These are phyloP conservation scores for Xiphophorus birchmanni DNA, from an alignment of 2,797 vertebrate species.

Conservation along the genomic window DNA sequence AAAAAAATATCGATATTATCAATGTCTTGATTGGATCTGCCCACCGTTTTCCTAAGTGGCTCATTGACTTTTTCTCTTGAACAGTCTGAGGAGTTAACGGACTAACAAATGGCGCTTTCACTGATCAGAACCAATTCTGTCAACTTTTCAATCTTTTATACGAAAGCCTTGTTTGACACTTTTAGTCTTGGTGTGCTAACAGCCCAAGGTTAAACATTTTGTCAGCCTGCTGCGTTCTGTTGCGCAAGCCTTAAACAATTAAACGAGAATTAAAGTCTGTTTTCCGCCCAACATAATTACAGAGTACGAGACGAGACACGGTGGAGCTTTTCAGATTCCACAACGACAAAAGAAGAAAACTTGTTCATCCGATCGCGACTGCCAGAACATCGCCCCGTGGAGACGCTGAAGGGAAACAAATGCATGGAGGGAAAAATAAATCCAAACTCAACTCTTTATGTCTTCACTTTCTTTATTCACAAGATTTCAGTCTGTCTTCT, in stretches of 20 bases:
- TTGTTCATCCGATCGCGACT: conserved; percentile 77
- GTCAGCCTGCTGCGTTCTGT: conserved; percentile 44
- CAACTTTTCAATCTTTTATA: background rate
- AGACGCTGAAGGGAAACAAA: conserved; percentile 65
- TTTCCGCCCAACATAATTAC: conserved; percentile 73
- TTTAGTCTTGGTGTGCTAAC: conserved; percentile 40
- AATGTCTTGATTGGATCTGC: background rate
- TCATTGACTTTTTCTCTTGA: background rate
- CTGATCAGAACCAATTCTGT: background rate
- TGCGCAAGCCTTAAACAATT: conserved; percentile 68
- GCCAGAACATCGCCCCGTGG: conserved; percentile 71
- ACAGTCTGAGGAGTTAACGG: no score
- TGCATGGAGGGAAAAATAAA: conserved; percentile 49
- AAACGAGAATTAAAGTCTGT: conserved; percentile 73
- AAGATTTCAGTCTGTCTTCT: conserved; percentile 51
- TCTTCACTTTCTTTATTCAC: conserved; percentile 45
- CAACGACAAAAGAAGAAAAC: conserved; percentile 69
- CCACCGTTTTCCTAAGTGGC: background rate
- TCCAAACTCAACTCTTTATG: conserved; percentile 66
- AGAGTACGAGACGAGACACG: conserved; percentile 75
- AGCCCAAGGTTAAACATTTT: conserved; percentile 65
- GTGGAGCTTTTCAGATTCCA: conserved; percentile 57
- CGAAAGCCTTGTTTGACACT: background rate
- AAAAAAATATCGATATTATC: background rate
- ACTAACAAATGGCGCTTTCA: background rate